Percentiles rank a stretch among this genome's conserved stretches.
Conservation (phyloP, 2,113 vertebrate genomes). For the Neolamprologus fasciatus region DNA sequence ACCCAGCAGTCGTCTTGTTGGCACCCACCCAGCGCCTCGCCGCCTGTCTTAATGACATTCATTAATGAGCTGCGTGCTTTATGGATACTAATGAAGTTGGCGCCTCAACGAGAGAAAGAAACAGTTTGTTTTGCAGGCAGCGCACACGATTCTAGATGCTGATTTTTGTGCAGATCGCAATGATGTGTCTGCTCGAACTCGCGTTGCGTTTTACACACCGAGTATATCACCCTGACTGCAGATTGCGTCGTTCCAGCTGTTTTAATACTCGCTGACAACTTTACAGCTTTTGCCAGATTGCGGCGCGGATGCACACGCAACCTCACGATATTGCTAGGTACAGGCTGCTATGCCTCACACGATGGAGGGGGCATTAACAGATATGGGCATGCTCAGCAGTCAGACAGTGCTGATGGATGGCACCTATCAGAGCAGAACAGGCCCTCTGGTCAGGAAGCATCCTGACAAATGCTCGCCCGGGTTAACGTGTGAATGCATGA, state of each 20-base stretch:
- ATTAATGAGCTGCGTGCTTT: conserved; percentile 28
- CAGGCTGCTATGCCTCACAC: background rate
- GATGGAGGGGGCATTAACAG: background rate
- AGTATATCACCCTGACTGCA: background rate
- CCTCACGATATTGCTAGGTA: background rate
- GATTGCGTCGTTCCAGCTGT: background rate
- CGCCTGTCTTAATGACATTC: conserved; percentile 34
- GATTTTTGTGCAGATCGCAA: background rate
- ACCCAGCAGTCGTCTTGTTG: conserved; percentile 22
- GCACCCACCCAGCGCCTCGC: conserved; percentile 36
- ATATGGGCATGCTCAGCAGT: background rate
- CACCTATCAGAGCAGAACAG: background rate
- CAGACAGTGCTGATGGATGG: conserved; percentile 10
- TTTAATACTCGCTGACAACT: background rate
- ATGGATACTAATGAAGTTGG: conserved; percentile 32
- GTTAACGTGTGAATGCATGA: background rate
- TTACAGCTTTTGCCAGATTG: background rate
- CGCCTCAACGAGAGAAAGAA: background rate
- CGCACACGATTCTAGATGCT: background rate
- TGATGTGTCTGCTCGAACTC: background rate
- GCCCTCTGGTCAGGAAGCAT: background rate
- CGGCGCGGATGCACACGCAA: background rate
- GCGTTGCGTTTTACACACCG: background rate
- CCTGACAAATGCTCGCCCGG: background rate
- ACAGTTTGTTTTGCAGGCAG: background rate